phyloP scores from a whole-genome alignment of 1,140 invertebrate species.

The Drosophila dunni region DNA sequence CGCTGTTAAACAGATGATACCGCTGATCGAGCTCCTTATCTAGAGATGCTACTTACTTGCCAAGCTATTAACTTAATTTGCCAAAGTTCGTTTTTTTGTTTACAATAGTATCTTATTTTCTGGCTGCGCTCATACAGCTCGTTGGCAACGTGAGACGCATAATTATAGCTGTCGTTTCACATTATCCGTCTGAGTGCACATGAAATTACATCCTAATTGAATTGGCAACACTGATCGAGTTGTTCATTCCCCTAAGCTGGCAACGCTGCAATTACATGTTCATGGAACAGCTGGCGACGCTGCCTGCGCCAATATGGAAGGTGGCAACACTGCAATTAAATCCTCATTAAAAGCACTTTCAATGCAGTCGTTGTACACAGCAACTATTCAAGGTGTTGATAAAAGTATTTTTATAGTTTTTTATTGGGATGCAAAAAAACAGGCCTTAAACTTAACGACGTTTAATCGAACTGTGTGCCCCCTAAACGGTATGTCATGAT shows the following conservation, averaged over 20 bases:
- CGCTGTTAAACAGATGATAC: too few relatives aligned
- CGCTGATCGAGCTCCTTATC: too few relatives aligned
- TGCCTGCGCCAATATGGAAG: not conserved
- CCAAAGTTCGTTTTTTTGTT: too few relatives aligned
- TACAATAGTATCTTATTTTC: too few relatives aligned
- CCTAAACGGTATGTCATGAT: conserved; percentile 40
- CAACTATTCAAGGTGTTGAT: not conserved
- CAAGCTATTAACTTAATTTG: too few relatives aligned
- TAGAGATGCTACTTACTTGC: too few relatives aligned
- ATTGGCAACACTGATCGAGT: not conserved
- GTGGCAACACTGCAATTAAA: not conserved
- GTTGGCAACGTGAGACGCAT: not conserved
- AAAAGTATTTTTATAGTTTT: not conserved
- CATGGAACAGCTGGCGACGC: not conserved
- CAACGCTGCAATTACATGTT: not conserved
- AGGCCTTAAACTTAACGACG: conserved; percentile 2
- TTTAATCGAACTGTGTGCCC: conserved; percentile 27
- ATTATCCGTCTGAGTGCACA: not conserved
- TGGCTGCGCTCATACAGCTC: too few relatives aligned
- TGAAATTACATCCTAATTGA: not conserved
- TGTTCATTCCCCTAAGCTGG: not conserved
- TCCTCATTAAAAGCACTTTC: conserved; percentile 11
- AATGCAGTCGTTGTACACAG: not conserved
- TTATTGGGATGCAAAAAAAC: not conserved
- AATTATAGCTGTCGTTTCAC: not conserved